Evolutionary conservation across 2,888 invertebrate species (phyloP).

Genomic region (Hydrotaea diabolus): DNA sequence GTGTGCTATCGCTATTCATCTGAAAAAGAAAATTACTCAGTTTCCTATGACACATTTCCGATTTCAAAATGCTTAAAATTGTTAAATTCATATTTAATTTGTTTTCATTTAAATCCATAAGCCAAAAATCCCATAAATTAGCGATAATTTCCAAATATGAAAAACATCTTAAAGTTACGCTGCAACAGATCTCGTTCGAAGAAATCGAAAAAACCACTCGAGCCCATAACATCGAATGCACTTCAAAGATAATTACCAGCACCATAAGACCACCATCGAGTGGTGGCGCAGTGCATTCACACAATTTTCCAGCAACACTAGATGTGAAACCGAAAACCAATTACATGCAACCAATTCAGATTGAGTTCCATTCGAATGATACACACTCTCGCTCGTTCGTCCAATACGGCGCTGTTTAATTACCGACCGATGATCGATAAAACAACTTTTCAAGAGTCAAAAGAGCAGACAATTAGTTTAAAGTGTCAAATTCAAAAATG

Average conservation of each 20-base stretch:
- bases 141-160: conserved; percentile 16
- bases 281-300: conserved; percentile 2
- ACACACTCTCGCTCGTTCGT: background rate
- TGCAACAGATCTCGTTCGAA: conserved; percentile 10
- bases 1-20: too few species aligned
- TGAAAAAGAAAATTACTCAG: conserved; percentile 14
- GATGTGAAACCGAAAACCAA: conserved; percentile 37
- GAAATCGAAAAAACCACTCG: conserved; percentile 26
- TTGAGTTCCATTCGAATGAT: background rate
- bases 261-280: background rate
- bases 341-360: conserved; percentile 20
- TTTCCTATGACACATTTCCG: conserved; percentile 18
- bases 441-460: conserved; percentile 36
- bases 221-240: conserved; percentile 20
- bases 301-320: background rate
- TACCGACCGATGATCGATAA: conserved; percentile 21
- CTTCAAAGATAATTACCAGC: conserved; percentile 32
- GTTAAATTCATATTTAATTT: background rate
- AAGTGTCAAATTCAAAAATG: conserved; percentile 48
- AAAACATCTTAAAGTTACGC: background rate
- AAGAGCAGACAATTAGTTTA: conserved; percentile 37
- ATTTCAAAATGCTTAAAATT: conserved; percentile 13
- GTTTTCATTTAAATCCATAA: background rate
- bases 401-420: conserved; percentile 21
- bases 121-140: conserved; percentile 6